Conservation (phyloP, 2,888 invertebrate genomes). For the Sesamia inferens region DNA sequence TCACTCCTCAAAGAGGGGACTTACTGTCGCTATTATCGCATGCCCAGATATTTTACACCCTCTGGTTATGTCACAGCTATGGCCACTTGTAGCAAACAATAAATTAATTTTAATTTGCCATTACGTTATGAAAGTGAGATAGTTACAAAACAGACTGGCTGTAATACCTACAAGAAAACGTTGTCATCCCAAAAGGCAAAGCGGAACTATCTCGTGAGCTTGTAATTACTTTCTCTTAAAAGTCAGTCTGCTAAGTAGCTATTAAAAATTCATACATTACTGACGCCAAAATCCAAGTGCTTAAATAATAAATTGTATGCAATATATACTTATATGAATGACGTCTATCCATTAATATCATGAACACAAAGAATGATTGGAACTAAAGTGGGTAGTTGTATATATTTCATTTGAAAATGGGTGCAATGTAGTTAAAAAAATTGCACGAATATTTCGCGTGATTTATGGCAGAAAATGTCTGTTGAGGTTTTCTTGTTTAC, state of each 20-base stretch:
- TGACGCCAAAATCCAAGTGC: not conserved
- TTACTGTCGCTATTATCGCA: too few species aligned
- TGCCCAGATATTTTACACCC: too few species aligned
- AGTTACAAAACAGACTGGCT: not conserved
- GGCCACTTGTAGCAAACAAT: too few species aligned
- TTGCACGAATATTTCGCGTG: not conserved
- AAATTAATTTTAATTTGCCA: too few species aligned
- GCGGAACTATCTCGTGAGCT: not conserved
- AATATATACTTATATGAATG: constrained; percentile 29
- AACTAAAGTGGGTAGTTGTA: constrained; percentile 13
- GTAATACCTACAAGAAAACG: not conserved
- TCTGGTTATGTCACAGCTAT: too few species aligned
- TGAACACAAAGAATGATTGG: constrained; percentile 10
- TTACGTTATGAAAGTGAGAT: not conserved
- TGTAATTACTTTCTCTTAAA: not conserved
- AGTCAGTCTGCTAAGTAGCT: not conserved
- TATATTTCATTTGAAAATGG: constrained; percentile 31
- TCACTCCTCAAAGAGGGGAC: too few species aligned
- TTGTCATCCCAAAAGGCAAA: not conserved
- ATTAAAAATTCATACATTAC: not conserved
- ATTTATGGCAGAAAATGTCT: not conserved
- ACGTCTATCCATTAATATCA: constrained; percentile 13
- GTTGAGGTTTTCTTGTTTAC: not conserved
- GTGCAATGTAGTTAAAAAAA: not conserved
- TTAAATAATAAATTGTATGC: constrained; percentile 3